Conservation (phyloP, 2,888 invertebrate genomes). For the Phragmatobia fuliginosa region DNA sequence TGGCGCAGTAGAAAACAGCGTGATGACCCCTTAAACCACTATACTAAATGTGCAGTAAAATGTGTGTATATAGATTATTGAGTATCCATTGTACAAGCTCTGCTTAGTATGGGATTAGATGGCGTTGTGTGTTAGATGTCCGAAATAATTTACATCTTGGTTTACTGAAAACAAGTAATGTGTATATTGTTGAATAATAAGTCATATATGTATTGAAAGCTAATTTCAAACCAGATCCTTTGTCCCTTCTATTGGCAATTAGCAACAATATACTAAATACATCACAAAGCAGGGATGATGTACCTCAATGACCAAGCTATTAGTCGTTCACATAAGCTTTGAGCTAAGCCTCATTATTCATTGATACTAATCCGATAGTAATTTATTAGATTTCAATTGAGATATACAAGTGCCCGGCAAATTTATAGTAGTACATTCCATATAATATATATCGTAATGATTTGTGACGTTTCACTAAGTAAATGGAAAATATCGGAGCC, state of each 20-base stretch:
- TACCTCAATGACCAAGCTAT: neutral
- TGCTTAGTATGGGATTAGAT: too few species aligned
- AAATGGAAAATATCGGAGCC: neutral
- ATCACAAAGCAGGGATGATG: neutral
- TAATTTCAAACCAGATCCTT: too few species aligned
- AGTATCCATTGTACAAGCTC: too few species aligned
- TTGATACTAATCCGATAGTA: neutral
- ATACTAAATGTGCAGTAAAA: too few species aligned
- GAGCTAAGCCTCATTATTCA: neutral
- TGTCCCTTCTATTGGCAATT: neutral
- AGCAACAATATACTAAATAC: neutral
- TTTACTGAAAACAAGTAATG: too few species aligned
- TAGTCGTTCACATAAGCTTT: neutral
- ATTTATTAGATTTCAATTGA: neutral
- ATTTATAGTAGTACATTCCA: neutral
- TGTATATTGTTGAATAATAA: neutral
- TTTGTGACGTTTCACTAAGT: neutral
- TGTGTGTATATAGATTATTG: too few species aligned
- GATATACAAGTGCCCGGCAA: neutral
- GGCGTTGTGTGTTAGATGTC: too few species aligned
- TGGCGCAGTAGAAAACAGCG: too few species aligned
- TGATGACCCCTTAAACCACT: too few species aligned
- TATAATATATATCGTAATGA: neutral
- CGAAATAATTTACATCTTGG: too few species aligned
- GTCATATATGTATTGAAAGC: too few species aligned